Base-by-base conservation (phyloP, 2,797 vertebrate species). In the Mallotus villosus region DNA sequence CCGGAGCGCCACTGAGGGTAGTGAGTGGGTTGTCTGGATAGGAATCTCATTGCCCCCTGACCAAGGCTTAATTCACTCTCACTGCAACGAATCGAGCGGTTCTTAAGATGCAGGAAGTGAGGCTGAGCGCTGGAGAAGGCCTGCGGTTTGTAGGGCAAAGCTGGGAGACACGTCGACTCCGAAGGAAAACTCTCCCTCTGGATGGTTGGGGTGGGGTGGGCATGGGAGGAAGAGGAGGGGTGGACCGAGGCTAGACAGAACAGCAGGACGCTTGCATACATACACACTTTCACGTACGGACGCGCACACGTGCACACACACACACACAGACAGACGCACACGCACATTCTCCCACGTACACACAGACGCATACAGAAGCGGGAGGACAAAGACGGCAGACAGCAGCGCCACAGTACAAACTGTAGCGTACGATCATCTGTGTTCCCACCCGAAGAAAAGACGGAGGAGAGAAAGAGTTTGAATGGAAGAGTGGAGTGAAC, bases 41-140 rank as follows among this genome's bases (percentile, higher is more conserved):
- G 61, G 61, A 63, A 32, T 63, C 34, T 71, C 70, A 64, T 29
- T 51, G 22, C 11, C 41, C 49, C 19, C 27, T 86, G 82, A 78
- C 79, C 78, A 70, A 69, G 82, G 82, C 80, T 80, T 84, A 83
- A 87, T 87, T 88, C 83, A 78, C 79, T 78, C 74, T 83, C 81
- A 88, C 83, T 85, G 83, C 84, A 11, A 22, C n/a, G 25, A 53
- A 55, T 53, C 19, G 16, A 9, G 41, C 55, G 58, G 25, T 67
- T 63, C 41, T 67, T 55, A 16, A 58, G 85, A 78, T 82, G 75
- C 82, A 72, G 81, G 78, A 77, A 85, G 79, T 76, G 74, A 78
- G 80, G 65, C 75, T 82, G 78, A 84, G 82, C 84, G 80, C 80
- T 17, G 68, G 75, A 74, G 85, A 86, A 73, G 63, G 77, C 78